These are phyloP conservation scores for Idaea dimidiata DNA, from an alignment of 2,888 invertebrate species.

Conservation along the genomic window DNA sequence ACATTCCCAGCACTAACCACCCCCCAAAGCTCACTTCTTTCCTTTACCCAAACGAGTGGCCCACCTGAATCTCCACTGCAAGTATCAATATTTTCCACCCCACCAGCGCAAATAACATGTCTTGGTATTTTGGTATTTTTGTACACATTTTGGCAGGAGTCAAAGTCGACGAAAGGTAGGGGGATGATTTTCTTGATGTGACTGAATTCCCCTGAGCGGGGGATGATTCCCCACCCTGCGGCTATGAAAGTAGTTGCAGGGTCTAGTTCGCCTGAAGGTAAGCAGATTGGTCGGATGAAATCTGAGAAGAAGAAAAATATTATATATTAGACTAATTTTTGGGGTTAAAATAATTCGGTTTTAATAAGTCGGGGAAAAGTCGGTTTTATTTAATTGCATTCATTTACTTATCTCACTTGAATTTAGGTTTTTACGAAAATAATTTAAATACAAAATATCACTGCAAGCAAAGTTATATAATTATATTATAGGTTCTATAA, in stretches of 20 bases:
- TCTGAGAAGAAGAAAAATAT: constrained; percentile 37
- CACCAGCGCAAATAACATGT: constrained; percentile 54
- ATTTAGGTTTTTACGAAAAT: too few species aligned
- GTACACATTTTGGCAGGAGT: constrained; percentile 37
- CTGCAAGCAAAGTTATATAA: too few species aligned
- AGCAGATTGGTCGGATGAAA: constrained; percentile 56
- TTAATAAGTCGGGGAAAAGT: too few species aligned
- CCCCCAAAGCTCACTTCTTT: constrained; percentile 45
- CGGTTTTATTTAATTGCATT: too few species aligned
- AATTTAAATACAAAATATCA: too few species aligned
- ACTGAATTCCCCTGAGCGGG: constrained; percentile 35
- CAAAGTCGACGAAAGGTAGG: constrained; percentile 40
- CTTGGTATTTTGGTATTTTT: constrained; percentile 33
- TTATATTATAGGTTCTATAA: too few species aligned
- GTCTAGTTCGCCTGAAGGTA: constrained; percentile 38
- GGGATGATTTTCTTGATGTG: constrained; percentile 47
- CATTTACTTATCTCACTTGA: too few species aligned
- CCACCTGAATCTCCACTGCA: constrained; percentile 62
- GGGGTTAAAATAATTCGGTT: neutral
- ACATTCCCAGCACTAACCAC: constrained; percentile 48
- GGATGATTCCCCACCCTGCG: constrained; percentile 53
- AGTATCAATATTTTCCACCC: constrained; percentile 45
- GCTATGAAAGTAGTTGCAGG: constrained; percentile 35
- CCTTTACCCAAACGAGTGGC: constrained; percentile 42
- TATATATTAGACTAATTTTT: neutral